Conservation (phyloP, 2,797 vertebrate species). For the Perodicticus potto region DNA sequence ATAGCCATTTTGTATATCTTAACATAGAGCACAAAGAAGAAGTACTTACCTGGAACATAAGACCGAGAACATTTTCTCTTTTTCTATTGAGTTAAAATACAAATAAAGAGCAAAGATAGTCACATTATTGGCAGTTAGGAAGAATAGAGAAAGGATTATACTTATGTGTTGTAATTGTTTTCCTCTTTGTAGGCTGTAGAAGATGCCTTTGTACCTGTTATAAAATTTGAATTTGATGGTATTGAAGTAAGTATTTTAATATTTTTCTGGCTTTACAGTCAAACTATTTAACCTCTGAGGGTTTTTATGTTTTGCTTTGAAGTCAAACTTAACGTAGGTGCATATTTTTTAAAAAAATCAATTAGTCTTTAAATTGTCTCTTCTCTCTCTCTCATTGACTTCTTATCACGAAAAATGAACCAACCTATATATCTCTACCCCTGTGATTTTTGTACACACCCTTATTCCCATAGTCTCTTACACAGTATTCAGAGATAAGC, state of each 20-base stretch:
- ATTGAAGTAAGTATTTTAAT: slow-evolving; percentile 93
- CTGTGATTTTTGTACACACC: neutral
- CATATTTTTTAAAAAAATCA: slow-evolving; percentile 33
- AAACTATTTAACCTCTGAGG: neutral
- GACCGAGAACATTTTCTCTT: slow-evolving; percentile 11
- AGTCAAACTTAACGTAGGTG: slow-evolving; percentile 27
- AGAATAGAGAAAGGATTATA: slow-evolving; percentile 13
- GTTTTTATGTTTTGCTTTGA: neutral
- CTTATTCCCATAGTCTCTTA: slow-evolving; percentile 12
- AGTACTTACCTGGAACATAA: slow-evolving; percentile 22
- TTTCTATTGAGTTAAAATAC: slow-evolving; percentile 46
- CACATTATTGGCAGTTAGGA: neutral
- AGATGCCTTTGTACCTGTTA: slow-evolving; percentile 98
- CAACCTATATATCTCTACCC: neutral
- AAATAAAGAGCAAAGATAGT: slow-evolving; percentile 23
- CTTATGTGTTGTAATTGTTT: slow-evolving; percentile 52
- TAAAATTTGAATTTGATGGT: slow-evolving; percentile 98
- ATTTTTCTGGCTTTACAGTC: slow-evolving; percentile 55
- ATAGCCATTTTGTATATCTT: too few relatives aligned
- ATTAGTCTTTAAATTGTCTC: slow-evolving; percentile 21
- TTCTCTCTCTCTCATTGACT: neutral
- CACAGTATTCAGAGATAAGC: neutral
- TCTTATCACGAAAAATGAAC: slow-evolving; percentile 6
- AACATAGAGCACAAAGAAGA: slow-evolving; percentile 30
- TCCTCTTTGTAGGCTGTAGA: slow-evolving; percentile 94